These are phyloP conservation scores for Orthosia gracilis DNA, from an alignment of 2,888 invertebrate genomes.

Conservation along the genomic window DNA sequence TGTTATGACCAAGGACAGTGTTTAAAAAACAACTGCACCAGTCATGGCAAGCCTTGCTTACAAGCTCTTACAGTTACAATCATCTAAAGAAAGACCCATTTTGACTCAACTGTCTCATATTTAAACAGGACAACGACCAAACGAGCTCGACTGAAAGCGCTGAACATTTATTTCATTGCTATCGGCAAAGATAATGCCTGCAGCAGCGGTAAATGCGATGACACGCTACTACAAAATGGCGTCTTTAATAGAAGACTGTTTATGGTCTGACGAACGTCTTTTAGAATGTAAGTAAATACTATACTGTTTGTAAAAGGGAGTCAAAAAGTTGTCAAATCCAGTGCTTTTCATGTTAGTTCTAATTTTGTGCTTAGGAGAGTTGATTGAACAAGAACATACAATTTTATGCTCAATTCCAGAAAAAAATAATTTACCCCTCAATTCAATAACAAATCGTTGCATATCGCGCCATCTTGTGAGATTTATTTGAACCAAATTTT, in stretches of 20 bases:
- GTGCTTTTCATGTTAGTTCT: too few relatives aligned
- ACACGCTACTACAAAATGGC: conserved; percentile 16
- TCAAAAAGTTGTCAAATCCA: background rate
- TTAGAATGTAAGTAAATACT: background rate
- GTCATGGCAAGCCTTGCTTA: too few relatives aligned
- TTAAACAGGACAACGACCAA: conserved; percentile 9
- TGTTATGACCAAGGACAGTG: background rate
- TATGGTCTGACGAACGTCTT: background rate
- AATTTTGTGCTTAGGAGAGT: too few relatives aligned
- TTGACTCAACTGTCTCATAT: conserved; percentile 2
- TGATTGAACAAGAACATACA: too few relatives aligned
- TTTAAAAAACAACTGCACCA: background rate
- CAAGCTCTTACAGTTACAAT: background rate
- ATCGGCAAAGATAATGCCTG: conserved; percentile 24
- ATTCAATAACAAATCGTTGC: too few relatives aligned
- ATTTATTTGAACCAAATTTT: too few relatives aligned
- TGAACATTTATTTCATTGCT: conserved; percentile 25
- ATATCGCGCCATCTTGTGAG: too few relatives aligned
- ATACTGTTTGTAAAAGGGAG: background rate
- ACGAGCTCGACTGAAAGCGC: conserved; percentile 1
- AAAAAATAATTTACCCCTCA: too few relatives aligned
- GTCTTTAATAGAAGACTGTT: background rate
- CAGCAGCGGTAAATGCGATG: conserved; percentile 6
- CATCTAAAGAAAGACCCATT: background rate
- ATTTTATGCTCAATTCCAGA: too few relatives aligned